phyloP scores from a whole-genome alignment of 2,113 vertebrate species.

The Cygnus atratus region DNA sequence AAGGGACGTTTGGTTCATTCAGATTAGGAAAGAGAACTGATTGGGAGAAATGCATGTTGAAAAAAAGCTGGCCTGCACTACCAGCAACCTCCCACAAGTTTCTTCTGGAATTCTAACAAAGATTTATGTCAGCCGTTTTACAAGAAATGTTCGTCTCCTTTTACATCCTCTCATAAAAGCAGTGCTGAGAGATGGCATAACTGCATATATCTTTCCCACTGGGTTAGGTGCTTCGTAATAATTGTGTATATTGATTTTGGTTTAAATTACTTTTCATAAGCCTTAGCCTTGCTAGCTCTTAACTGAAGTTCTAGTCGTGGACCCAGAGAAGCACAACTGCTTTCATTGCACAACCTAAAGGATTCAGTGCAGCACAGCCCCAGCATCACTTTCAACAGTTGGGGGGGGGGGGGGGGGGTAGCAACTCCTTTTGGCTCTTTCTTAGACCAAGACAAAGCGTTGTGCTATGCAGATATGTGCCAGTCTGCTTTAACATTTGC shows the following conservation, averaged over 20 bases:
- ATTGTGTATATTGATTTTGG: not conserved
- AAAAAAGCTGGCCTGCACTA: not conserved
- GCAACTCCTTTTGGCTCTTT: not conserved
- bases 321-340: not conserved
- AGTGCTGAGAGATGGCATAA: not conserved
- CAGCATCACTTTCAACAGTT: accelerated
- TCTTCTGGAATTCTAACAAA: not conserved
- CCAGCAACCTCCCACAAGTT: not conserved
- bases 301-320: not conserved
- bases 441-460: not conserved
- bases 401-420: not conserved
- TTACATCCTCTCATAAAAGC: not conserved
- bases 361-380: not conserved
- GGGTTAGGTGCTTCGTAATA: not conserved
- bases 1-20: not conserved
- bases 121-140: not conserved
- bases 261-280: not conserved
- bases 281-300: not conserved
- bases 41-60: not conserved
- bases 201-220: not conserved
- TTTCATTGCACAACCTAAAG: not conserved
- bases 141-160: not conserved
- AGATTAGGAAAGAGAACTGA: not conserved
- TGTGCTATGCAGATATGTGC: not conserved
- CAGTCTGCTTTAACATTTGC: not conserved